phyloP scores from a whole-genome alignment of 2,888 invertebrate species.

The Athalia circularis region DNA sequence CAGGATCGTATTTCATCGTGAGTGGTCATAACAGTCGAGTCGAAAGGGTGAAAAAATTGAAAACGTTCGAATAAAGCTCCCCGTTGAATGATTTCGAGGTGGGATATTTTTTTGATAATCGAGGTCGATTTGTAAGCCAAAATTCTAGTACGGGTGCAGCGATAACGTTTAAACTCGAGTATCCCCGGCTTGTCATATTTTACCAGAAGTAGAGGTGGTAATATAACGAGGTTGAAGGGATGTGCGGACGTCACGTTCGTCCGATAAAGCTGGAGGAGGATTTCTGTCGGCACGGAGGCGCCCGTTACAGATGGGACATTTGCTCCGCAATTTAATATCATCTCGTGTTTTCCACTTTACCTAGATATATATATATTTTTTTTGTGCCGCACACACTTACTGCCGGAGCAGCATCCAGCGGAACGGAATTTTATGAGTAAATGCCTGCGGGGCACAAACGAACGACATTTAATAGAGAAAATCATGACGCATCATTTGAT shows the following conservation, averaged over 20 bases:
- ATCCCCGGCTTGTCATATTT: slow-evolving; percentile 48
- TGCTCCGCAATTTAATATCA: slow-evolving; percentile 52
- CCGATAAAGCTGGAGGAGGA: slow-evolving; percentile 44
- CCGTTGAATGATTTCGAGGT: not conserved
- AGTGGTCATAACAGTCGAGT: too few species aligned
- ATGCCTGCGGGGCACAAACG: too few species aligned
- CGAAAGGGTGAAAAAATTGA: too few species aligned
- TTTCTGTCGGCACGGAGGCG: slow-evolving; percentile 37
- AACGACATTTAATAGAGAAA: too few species aligned
- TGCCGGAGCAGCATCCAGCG: too few species aligned
- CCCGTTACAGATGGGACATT: slow-evolving; percentile 46
- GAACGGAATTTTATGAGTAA: too few species aligned
- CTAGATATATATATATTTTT: slow-evolving; percentile 46
- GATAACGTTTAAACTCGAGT: slow-evolving; percentile 39
- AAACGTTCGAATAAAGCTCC: too few species aligned
- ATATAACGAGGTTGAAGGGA: slow-evolving; percentile 45
- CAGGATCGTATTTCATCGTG: too few species aligned
- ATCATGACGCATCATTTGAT: too few species aligned
- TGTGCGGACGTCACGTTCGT: slow-evolving; percentile 48
- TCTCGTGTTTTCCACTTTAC: slow-evolving; percentile 50
- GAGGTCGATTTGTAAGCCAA: slow-evolving; percentile 21
- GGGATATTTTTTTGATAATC: not conserved
- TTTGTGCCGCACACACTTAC: slow-evolving; percentile 31
- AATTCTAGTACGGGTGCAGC: not conserved
- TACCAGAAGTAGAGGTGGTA: slow-evolving; percentile 44